Base-by-base conservation (phyloP, 1,140 invertebrate genomes). In the Drosophila pseudoobscura region DNA sequence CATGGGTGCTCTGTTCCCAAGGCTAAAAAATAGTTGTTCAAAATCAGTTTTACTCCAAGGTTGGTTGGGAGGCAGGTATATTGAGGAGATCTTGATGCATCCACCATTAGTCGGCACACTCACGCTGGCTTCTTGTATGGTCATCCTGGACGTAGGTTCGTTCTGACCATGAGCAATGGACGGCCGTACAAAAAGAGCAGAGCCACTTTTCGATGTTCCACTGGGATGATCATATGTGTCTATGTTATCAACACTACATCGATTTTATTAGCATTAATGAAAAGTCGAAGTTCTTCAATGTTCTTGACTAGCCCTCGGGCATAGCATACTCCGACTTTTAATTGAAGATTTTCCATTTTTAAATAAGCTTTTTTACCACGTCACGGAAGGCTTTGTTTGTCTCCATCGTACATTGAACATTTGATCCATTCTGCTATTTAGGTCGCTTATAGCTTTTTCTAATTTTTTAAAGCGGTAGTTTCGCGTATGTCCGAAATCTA, bases 401-500 rank as follows among this genome's bases (percentile, higher is more conserved):
- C 15, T 15, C 15, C 15, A 15, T 15, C 15, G 15, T 15, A 15
- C 15, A 15, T 15, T 15, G 15, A 15, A 15, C 15, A 15, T 15
- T 15, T 15, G 15, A 15, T 15, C 15, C 15, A 15, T 15, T 15
- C 15, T 15, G 15, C 15, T 15, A 15, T 15, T 15, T 15, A 15
- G 15, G 15, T 15, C 15, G 15, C 15, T 15, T 15, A 15, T 15
- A 15, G 15, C 15, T 15, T 15, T 15, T 15, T 15, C 15, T 15
- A 15, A 15, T 15, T 49, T 49, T 59, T 55, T 59, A 13, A 54
- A 45, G n/a, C 54, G 63, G 3, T 35, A 57, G 20, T 57, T 63
- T 31, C 31, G 57, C 11, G 51, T 68, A 31, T 68, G 50, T 0
- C 47, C 54, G 9, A 53, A 65, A 68, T 31, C 51, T 68, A 17